Evolutionary conservation across 1,140 invertebrate genomes (phyloP).

Genomic region (Tetramorium simillimum): DNA sequence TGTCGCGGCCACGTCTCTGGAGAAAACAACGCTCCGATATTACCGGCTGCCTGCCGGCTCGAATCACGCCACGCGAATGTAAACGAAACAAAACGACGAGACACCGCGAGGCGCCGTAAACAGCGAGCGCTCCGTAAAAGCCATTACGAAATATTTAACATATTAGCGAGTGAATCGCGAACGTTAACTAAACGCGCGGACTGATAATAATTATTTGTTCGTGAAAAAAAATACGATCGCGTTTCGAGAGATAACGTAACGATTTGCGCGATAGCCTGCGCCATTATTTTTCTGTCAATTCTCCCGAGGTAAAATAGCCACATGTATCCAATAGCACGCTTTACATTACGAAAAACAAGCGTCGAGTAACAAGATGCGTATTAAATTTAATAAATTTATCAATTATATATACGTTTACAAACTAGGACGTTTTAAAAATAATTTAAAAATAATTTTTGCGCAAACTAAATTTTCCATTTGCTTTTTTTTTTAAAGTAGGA

Average conservation of each 20-base stretch:
- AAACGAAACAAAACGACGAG: not conserved
- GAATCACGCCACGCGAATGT: not conserved
- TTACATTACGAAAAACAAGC: not conserved
- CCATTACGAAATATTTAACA: not conserved
- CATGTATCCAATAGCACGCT: too few relatives aligned
- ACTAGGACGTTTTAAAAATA: not conserved
- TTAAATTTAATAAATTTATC: not conserved
- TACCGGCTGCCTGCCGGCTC: not conserved
- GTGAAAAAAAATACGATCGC: not conserved
- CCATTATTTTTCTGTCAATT: not conserved
- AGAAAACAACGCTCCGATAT: not conserved
- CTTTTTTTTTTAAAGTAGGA: not conserved
- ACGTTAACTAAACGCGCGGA: not conserved
- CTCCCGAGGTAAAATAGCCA: not conserved
- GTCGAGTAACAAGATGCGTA: not conserved
- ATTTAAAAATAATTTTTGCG: not conserved
- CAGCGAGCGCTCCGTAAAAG: not conserved
- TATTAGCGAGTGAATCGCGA: not conserved
- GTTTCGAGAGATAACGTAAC: not conserved
- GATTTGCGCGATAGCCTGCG: not conserved
- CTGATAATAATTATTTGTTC: not conserved
- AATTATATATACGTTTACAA: not conserved
- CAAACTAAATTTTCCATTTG: not conserved
- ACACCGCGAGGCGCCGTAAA: not conserved
- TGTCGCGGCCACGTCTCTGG: not conserved